Evolutionary conservation across 2,113 vertebrate species (phyloP).

Genomic region (Cryptotis parvus): DNA sequence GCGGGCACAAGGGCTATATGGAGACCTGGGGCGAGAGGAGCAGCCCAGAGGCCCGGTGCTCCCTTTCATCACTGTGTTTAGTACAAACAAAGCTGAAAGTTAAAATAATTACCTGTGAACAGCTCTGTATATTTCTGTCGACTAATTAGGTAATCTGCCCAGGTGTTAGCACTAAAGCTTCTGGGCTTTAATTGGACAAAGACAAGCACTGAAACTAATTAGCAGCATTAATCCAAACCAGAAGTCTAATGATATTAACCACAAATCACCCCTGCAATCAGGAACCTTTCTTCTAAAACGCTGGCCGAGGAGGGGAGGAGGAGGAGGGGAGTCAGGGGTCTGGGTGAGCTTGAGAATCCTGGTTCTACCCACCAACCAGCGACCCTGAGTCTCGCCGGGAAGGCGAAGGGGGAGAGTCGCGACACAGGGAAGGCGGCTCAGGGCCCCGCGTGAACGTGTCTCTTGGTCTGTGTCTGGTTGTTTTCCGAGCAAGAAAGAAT

Average conservation of each 20-base stretch:
- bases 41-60: not conserved
- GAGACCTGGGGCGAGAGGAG: not conserved
- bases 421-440: not conserved
- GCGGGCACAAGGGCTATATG: too few relatives aligned
- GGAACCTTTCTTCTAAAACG: constrained; percentile 63
- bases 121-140: constrained; percentile 72
- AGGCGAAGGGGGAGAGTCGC: not conserved
- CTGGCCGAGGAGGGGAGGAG: not conserved
- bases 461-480: too few relatives aligned
- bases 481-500: not conserved
- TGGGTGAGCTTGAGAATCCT: constrained; percentile 23
- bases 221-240: constrained; percentile 86
- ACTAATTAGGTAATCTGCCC: constrained; percentile 87
- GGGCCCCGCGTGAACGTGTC: not conserved
- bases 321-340: not conserved
- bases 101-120: constrained; percentile 81
- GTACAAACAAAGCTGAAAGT: constrained; percentile 56
- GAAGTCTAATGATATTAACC: constrained; percentile 86
- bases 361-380: constrained; percentile 55
- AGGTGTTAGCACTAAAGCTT: constrained; percentile 82
- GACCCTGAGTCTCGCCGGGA: constrained; percentile 17
- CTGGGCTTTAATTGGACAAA: constrained; percentile 87
- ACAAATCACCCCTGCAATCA: constrained; percentile 66
- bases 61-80: not conserved
- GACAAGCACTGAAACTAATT: constrained; percentile 87